These are phyloP conservation scores for Scolopax rusticola DNA, from an alignment of 2,797 vertebrate genomes.

Conservation along the genomic window DNA sequence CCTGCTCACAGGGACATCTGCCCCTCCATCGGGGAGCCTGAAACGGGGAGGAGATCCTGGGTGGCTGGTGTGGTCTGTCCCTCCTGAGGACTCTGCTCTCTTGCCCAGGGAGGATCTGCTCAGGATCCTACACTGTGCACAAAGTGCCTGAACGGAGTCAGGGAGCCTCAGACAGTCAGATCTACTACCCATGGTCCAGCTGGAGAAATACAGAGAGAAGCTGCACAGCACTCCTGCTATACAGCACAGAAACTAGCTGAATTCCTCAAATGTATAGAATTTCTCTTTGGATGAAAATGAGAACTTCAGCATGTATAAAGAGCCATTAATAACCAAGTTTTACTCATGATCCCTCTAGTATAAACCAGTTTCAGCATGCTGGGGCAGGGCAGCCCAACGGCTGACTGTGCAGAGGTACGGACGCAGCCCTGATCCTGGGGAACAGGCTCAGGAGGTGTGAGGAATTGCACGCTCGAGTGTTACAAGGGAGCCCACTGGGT, in stretches of 20 bases:
- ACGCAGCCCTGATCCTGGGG: not conserved
- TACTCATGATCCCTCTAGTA: no score
- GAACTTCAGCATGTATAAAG: not conserved
- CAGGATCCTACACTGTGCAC: accelerated
- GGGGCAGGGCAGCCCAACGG: not conserved
- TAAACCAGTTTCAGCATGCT: not conserved
- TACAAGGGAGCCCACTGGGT: not conserved
- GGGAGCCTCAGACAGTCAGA: not conserved
- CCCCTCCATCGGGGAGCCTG: not conserved
- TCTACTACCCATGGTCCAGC: accelerated
- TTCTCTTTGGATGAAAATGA: not conserved
- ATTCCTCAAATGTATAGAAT: not conserved
- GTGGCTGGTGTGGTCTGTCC: not conserved
- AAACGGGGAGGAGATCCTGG: accelerated
- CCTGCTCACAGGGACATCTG: not conserved
- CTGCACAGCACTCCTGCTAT: not conserved
- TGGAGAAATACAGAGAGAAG: accelerated
- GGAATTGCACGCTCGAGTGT: not conserved
- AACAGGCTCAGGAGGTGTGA: accelerated
- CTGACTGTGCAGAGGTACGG: accelerated
- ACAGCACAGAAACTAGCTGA: not conserved
- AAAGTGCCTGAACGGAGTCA: not conserved
- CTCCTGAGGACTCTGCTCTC: not conserved
- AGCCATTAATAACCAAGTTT: not conserved
- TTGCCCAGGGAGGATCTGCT: not conserved